phyloP scores from a whole-genome alignment of 2,797 vertebrate species.

The Monodelphis domestica region DNA sequence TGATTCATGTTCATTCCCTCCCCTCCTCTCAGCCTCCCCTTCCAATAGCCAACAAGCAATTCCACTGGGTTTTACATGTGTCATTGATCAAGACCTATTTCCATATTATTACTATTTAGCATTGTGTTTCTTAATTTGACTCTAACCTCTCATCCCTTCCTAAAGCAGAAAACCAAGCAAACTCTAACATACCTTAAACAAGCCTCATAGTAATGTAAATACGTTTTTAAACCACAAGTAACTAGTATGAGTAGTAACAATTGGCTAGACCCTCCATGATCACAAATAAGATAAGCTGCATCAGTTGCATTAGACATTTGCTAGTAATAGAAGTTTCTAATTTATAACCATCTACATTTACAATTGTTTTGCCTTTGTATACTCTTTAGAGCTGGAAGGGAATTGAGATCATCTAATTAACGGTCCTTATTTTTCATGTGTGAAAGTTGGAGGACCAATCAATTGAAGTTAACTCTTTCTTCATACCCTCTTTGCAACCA shows the following conservation, averaged over 20 bases:
- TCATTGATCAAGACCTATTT: too few species aligned
- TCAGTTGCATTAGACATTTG: conserved; percentile 6
- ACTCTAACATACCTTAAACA: background rate
- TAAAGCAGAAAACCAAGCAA: background rate
- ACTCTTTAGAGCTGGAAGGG: background rate
- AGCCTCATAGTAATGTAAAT: conserved; percentile 4
- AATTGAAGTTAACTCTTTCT: background rate
- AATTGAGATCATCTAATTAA: background rate
- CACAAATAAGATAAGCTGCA: background rate
- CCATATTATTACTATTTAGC: too few species aligned
- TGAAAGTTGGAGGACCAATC: background rate
- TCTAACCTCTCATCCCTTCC: background rate
- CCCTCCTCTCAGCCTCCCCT: too few species aligned
- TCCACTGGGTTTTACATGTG: too few species aligned
- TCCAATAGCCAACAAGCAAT: too few species aligned
- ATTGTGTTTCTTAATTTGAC: conserved; percentile 3
- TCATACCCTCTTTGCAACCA: background rate
- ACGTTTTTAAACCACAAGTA: background rate
- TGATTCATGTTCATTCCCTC: too few species aligned
- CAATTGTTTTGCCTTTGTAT: background rate
- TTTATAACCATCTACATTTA: background rate
- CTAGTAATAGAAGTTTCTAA: background rate
- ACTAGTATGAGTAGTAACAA: conserved; percentile 18
- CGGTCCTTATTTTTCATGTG: background rate
- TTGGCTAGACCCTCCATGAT: background rate